A percentile compares a stretch with the other conserved stretches of the same genome.
phyloP scores from a whole-genome alignment of 2,888 invertebrate genomes.

The Drepanosiphum platanoidis region DNA sequence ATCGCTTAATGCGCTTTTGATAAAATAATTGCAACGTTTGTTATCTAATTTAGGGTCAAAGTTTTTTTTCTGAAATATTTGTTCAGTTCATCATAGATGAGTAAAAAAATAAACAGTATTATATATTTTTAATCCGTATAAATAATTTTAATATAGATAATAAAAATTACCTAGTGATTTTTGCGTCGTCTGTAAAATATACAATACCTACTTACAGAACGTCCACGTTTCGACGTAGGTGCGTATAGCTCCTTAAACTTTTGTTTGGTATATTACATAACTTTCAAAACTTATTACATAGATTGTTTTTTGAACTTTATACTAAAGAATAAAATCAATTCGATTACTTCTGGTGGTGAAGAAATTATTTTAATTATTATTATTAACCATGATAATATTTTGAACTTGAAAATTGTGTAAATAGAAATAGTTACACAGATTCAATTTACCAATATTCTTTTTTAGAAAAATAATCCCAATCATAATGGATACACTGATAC shows the following conservation, averaged over 20 bases:
- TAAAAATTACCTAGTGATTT: background rate
- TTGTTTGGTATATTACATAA: background rate
- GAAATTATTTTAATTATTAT: too few species aligned
- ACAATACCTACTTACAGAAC: background rate
- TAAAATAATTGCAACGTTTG: constrained; percentile 22
- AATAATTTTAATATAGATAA: background rate
- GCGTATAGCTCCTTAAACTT: too few species aligned
- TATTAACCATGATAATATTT: too few species aligned
- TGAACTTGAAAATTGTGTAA: background rate
- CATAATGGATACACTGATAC: background rate
- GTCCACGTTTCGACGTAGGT: background rate
- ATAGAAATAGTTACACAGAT: background rate
- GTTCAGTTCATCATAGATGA: background rate
- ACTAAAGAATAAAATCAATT: background rate
- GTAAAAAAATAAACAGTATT: background rate
- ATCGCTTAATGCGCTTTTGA: constrained; percentile 11
- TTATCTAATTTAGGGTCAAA: background rate
- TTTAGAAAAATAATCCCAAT: background rate
- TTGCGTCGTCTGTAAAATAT: background rate
- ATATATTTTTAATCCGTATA: background rate
- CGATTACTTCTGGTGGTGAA: too few species aligned
- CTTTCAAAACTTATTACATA: background rate
- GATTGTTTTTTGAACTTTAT: background rate
- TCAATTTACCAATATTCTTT: background rate
- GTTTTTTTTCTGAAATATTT: constrained; percentile 29